phyloP scores from a whole-genome alignment of 2,113 vertebrate species.

The Parus major region DNA sequence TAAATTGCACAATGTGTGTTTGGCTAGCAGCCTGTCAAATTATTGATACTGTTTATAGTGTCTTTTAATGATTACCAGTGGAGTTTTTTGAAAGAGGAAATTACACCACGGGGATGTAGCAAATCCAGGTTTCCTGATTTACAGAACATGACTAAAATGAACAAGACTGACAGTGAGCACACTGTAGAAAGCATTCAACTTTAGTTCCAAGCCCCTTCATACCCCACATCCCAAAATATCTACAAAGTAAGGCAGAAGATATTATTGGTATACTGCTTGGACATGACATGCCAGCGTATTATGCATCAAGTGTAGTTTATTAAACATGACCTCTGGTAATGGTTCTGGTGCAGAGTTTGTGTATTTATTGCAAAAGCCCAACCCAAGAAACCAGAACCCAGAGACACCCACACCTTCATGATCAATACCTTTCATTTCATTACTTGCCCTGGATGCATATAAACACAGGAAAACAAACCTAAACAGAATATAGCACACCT shows the following conservation, averaged over 20 bases:
- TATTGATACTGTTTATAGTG: background rate
- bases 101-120: accelerated
- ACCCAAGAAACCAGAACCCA: background rate
- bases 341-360: background rate
- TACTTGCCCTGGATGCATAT: background rate
- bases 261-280: background rate
- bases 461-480: background rate
- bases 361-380: background rate
- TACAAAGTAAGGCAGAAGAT: background rate
- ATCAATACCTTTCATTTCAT: background rate
- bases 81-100: background rate
- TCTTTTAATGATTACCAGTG: background rate
- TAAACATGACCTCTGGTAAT: background rate
- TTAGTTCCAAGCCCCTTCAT: background rate
- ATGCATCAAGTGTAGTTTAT: background rate
- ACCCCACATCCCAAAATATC: background rate
- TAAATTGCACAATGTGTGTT: background rate
- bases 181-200: background rate
- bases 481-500: background rate
- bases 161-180: background rate
- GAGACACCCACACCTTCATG: background rate
- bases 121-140: background rate
- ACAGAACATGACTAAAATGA: background rate
- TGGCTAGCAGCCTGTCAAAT: background rate
- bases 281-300: background rate